phyloP scores from a whole-genome alignment of 1,140 invertebrate genomes.

The Neuroterus valhalla region DNA sequence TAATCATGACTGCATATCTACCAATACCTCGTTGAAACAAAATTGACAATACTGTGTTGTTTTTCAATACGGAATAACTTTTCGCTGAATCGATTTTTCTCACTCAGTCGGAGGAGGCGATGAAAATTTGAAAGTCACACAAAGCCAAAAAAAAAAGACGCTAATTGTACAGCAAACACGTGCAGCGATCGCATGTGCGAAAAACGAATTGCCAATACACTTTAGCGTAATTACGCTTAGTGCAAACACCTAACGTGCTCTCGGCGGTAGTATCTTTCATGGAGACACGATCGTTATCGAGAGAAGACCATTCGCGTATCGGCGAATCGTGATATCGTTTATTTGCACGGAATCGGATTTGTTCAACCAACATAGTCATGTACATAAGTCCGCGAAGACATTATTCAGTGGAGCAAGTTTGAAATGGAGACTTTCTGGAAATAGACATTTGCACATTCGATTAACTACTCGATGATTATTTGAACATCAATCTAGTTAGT shows the following conservation, averaged over 20 bases:
- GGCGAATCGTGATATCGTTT: slow-evolving; percentile 5
- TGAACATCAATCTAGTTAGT: too few relatives aligned
- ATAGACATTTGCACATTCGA: too few relatives aligned
- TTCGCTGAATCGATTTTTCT: not conserved
- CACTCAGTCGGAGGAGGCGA: not conserved
- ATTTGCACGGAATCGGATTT: slow-evolving; percentile 22
- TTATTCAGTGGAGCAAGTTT: not conserved
- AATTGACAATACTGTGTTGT: too few relatives aligned
- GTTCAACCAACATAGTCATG: slow-evolving; percentile 1
- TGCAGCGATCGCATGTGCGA: not conserved
- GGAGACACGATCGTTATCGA: slow-evolving; percentile 20
- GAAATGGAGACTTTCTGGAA: not conserved
- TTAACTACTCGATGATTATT: too few relatives aligned
- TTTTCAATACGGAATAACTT: not conserved
- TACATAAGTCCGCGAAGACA: not conserved
- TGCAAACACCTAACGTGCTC: not conserved
- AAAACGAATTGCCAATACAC: slow-evolving; percentile 25
- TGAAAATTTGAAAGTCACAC: not conserved
- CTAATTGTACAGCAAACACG: slow-evolving; percentile 7
- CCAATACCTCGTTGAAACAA: too few relatives aligned
- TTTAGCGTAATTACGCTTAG: slow-evolving; percentile 26
- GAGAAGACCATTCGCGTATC: slow-evolving; percentile 14
- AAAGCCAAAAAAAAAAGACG: slow-evolving; percentile 10
- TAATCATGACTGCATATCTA: too few relatives aligned
- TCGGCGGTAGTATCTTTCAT: not conserved